Evolutionary conservation across 2,113 vertebrate genomes (phyloP), one percentile per base, ranked within the genome.

Genomic region (Albula goreensis): DNA sequence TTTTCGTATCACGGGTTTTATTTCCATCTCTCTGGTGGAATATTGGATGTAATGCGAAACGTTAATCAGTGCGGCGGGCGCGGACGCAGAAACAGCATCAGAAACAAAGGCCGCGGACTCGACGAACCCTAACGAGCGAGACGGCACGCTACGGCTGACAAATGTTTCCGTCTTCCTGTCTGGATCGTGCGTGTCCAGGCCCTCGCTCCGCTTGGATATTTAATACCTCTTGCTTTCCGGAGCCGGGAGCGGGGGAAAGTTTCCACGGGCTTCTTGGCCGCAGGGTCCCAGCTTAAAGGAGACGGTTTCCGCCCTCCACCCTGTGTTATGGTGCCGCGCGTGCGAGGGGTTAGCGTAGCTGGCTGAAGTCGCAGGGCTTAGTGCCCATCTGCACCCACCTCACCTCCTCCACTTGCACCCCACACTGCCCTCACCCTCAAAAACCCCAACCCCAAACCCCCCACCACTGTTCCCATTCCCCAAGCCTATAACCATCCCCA

Each of bases 181-280:
- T 95, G 93, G 93, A 93, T 93, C 91, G 93, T 92, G 90, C 92
- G 91, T 95, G 94, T 90, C 92, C 91, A 81, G 82, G 90, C 93
- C 93, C 91, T 89, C 82, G 85, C 92, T 90, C 87, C 91, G 89
- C 88, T 90, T 70, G 88, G 94, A 94, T 90, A 95, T 94, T 94
- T 92, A 93, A 94, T 92, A 94, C 90, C 83, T 49, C 82, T 56
- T 85, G 78, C 88, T 88, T 88, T 87, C 53, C 41, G 57, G 87
- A 83, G 85, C 86, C 86, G 88, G 80, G 89, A 89, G 87, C 87
- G 80, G 19, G 89, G 90, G 89, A 90, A 94, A 94, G 90, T 94
- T 95, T 96, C 94, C 95, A 94, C 91, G 88, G 31, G 80, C 83
- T 91, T 92, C 88, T 93, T 93, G 93, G 92, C 89, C 56, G 90